Percentiles rank a stretch among this genome's conserved stretches.
These are phyloP conservation scores for Mormoops blainvillei DNA, from an alignment of 2,113 vertebrate species.

Conservation along the genomic window DNA sequence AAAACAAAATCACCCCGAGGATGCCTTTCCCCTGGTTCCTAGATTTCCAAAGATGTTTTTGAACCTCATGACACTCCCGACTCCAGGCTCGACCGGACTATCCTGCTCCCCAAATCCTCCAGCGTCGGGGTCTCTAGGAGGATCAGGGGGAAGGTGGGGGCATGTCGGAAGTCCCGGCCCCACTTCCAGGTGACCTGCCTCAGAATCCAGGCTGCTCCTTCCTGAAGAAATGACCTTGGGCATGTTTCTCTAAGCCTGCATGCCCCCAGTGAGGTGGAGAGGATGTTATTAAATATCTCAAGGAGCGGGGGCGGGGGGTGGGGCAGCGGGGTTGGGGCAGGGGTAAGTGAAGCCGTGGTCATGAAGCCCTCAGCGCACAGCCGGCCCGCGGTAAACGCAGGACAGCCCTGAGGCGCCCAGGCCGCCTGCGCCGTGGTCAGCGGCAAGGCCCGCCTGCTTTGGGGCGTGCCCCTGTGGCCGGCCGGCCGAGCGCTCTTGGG, in stretches of 20 bases:
- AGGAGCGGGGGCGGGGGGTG: fast-evolving
- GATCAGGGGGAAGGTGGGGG: not conserved
- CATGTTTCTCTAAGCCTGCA: not conserved
- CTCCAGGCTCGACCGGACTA: fast-evolving
- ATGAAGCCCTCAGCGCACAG: no score
- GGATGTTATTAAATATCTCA: not conserved
- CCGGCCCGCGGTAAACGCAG: not conserved
- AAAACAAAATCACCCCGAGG: not conserved
- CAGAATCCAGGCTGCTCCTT: not conserved
- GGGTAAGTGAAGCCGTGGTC: not conserved
- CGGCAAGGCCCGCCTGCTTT: not conserved
- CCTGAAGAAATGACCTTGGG: not conserved
- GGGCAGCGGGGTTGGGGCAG: no score
- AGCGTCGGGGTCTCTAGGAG: not conserved
- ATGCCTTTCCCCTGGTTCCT: not conserved
- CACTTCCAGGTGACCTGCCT: not conserved
- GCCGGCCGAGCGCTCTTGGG: not conserved
- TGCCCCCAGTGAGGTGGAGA: not conserved
- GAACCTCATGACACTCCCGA: not conserved
- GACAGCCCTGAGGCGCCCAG: not conserved
- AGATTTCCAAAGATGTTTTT: not conserved
- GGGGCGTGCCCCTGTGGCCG: not conserved
- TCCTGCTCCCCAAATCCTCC: not conserved
- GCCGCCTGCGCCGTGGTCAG: no score
- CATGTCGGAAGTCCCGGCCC: no score